Evolutionary conservation across 2,797 vertebrate genomes (phyloP).

Genomic region (Urosaurus nigricauda): DNA sequence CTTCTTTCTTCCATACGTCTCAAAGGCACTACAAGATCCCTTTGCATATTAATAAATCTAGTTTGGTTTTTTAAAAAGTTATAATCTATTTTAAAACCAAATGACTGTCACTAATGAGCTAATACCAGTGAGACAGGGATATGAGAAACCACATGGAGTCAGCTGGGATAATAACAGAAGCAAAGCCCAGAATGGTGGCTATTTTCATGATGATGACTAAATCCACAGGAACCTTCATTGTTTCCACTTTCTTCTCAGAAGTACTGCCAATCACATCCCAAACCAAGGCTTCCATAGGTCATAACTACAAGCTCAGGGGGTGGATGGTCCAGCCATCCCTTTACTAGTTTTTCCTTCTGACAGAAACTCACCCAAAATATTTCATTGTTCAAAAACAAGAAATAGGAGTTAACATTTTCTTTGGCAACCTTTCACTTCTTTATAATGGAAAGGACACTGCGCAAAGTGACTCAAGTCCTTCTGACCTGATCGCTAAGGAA

Average conservation of each 20-base stretch:
- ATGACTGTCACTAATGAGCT: neutral
- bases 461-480: neutral
- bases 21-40: too few relatives aligned
- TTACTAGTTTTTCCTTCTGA: neutral
- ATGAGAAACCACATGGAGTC: slow-evolving; percentile 7
- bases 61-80: neutral
- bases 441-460: neutral
- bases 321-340: neutral
- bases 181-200: neutral
- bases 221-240: neutral
- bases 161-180: slow-evolving; percentile 12
- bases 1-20: too few relatives aligned
- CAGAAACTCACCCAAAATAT: neutral
- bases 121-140: neutral
- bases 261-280: neutral
- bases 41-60: too few relatives aligned
- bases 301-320: neutral
- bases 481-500: neutral
- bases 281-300: neutral
- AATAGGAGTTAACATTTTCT: neutral
- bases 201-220: slow-evolving; percentile 17
- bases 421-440: neutral
- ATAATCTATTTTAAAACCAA: slow-evolving; percentile 2
- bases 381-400: neutral
- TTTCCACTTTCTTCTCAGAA: neutral